These are phyloP conservation scores for Trilocha varians DNA, from an alignment of 2,888 invertebrate genomes.

Conservation along the genomic window DNA sequence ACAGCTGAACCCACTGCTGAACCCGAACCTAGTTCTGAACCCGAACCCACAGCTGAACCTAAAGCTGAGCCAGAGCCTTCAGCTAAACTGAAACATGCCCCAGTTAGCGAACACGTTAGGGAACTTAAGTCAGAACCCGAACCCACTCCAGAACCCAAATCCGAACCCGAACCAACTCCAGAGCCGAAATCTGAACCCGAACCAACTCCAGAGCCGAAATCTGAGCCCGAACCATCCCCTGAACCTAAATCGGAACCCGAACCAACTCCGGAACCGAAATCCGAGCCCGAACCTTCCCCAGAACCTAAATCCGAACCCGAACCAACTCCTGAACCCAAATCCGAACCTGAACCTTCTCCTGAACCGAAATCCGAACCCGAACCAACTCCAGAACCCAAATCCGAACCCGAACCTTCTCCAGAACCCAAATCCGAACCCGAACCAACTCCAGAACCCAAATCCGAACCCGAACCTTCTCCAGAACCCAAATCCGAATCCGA, in stretches of 20 bases:
- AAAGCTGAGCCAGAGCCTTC: conserved; percentile 15
- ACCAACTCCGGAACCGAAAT: conserved; percentile 27
- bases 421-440: conserved; percentile 23
- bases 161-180: conserved; percentile 32
- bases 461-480: conserved; percentile 20
- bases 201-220: conserved; percentile 25
- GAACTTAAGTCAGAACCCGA: conserved; percentile 15
- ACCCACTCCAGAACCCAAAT: conserved; percentile 19
- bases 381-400: conserved; percentile 38
- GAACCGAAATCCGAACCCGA: conserved; percentile 21
- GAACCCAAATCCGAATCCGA: conserved; percentile 39
- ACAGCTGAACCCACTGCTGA: conserved; percentile 22
- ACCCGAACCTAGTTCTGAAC: conserved; percentile 37
- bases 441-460: conserved; percentile 23
- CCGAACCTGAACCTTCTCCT: conserved; percentile 20
- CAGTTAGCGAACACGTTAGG: conserved; percentile 20
- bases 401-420: conserved; percentile 22
- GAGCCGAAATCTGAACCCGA: conserved; percentile 39
- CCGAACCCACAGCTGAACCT: conserved; percentile 37
- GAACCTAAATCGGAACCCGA: conserved; percentile 41
- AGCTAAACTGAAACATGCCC: conserved; percentile 18
- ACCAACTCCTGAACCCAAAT: conserved; percentile 17
- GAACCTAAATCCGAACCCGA: conserved; percentile 20
- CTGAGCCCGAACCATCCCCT: conserved; percentile 29
- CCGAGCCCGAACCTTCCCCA: conserved; percentile 14